Base-by-base conservation (phyloP, 2,797 vertebrate species). In the Centropyge bicolor region DNA sequence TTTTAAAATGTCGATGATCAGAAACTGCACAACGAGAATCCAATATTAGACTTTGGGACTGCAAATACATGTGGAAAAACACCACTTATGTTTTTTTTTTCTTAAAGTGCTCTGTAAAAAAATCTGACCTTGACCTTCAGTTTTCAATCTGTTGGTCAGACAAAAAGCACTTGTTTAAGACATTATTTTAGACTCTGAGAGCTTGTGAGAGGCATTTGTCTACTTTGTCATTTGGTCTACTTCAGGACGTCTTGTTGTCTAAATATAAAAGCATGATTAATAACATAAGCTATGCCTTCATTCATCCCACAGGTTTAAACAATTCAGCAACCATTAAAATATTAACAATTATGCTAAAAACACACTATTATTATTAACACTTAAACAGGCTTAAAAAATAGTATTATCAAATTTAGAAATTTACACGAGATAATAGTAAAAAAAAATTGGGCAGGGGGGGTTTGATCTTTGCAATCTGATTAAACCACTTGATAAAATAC, bases 1-100 rank as follows among this genome's bases (percentile, higher is more conserved):
- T 77, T 78, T 78, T 63, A 66, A 74, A 82, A 72, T 66, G 63
- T 41, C 40, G 24, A 43, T 31, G 36, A 51, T 60, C 27, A 66
- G 57, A 67, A 76, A 59, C 20, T 31, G 40, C 56, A 12, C 35
- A 41, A n/a, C 41, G 10, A 65, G 43, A 71, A 62, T 51, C 6
- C 19, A 38, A 35, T 3, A 57, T 59, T 24, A 36, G 43, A 61
- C 41, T 48, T 3, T 22, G 5, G 17, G 6, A 10, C 22, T 22
- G 22, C n/a, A 46, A 40, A 63, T 38, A 36, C 20, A 27, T 13
- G 7, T 51, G 17, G 13, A 38, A 19, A 5, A 22, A 16, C 7
- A 65, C 45, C 27, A 31, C 27, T 31, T 31, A 31, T 31, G 27
- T 31, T 31, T 31, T 31, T 31, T 31, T 31, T 4, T 31, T 31